Percentiles rank a stretch among this genome's conserved stretches.
These are phyloP conservation scores for Strix occidentalis DNA, from an alignment of 2,797 vertebrate species.

Conservation along the genomic window DNA sequence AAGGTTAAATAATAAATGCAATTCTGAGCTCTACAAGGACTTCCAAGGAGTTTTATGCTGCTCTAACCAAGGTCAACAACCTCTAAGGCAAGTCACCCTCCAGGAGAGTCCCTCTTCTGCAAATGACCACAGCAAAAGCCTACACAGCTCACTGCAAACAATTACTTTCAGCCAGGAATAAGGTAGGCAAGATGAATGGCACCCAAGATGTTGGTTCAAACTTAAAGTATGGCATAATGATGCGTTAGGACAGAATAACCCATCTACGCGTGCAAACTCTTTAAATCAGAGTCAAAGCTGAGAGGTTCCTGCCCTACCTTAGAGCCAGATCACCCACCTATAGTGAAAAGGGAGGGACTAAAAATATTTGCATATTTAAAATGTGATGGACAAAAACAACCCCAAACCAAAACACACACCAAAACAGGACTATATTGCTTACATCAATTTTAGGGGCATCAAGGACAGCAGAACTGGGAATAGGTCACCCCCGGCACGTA, in stretches of 20 bases:
- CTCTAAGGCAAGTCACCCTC: background rate
- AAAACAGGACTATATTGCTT: background rate
- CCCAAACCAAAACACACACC: background rate
- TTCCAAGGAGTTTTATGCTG: background rate
- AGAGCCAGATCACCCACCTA: background rate
- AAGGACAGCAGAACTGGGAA: background rate
- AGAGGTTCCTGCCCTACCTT: background rate
- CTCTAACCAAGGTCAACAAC: background rate
- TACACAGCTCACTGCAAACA: background rate
- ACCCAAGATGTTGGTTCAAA: background rate
- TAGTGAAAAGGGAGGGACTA: rapidly evolving
- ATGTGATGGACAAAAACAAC: background rate
- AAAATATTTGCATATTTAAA: background rate
- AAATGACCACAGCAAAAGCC: background rate
- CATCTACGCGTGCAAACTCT: background rate
- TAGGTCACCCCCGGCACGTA: background rate
- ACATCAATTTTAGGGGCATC: background rate
- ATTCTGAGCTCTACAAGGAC: background rate
- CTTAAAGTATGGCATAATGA: background rate
- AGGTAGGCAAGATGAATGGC: background rate
- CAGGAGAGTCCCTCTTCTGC: background rate
- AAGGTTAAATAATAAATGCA: conserved; percentile 19
- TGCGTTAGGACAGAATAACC: background rate
- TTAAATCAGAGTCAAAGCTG: background rate
- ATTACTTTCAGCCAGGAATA: background rate